These are phyloP conservation scores for Scolopax mira DNA, from an alignment of 2,113 vertebrate species.

Conservation along the genomic window DNA sequence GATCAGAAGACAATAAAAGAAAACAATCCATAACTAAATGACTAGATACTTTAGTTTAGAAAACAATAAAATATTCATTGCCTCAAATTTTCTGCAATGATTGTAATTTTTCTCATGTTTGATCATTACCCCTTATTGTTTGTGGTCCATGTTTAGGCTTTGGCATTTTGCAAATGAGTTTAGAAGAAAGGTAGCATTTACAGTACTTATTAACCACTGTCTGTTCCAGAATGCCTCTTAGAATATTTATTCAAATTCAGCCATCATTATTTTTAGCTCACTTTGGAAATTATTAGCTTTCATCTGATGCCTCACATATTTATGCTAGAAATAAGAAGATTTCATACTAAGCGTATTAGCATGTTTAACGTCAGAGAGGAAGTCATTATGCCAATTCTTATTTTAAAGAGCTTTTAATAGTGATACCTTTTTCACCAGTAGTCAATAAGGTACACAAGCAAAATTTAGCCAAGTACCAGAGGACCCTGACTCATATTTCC, in stretches of 20 bases:
- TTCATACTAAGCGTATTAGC: slow-evolving; percentile 61
- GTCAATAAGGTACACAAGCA: neutral
- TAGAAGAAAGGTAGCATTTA: neutral
- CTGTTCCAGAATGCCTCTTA: neutral
- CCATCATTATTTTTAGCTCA: slow-evolving; percentile 37
- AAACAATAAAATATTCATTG: neutral
- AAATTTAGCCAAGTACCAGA: neutral
- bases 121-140: neutral
- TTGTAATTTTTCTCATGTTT: neutral
- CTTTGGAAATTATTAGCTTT: slow-evolving; percentile 50
- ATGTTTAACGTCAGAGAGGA: slow-evolving; percentile 53
- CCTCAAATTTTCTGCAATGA: neutral
- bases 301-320: slow-evolving; percentile 47
- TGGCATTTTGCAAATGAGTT: neutral
- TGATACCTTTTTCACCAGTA: neutral
- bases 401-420: slow-evolving; percentile 33
- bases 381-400: slow-evolving; percentile 48
- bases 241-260: slow-evolving; percentile 24
- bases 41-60: too few relatives aligned
- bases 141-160: neutral
- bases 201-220: slow-evolving; percentile 6
- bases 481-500: neutral
- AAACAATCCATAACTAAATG: too few relatives aligned
- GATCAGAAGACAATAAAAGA: neutral
- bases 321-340: slow-evolving; percentile 62